Conservation (phyloP, 2,888 invertebrate species). For the Aethes cnicana region DNA sequence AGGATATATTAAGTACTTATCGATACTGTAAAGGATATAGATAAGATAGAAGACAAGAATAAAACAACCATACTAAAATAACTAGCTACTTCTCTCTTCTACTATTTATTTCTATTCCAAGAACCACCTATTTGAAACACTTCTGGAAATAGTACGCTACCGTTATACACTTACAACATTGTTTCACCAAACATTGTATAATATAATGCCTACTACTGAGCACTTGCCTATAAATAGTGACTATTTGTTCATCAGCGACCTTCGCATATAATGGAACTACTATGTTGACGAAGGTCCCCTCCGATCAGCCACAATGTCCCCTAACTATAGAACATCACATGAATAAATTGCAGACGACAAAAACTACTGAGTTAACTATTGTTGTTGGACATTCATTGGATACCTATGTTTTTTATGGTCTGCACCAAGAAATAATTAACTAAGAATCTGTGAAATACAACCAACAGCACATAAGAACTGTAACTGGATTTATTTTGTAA, state of each 20-base stretch:
- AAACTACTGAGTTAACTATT: constrained; percentile 1
- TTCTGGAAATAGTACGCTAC: too few species aligned
- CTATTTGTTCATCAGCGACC: constrained; percentile 45
- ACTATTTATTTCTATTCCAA: too few species aligned
- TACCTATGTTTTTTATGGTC: not conserved
- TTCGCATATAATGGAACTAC: constrained; percentile 55
- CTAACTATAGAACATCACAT: constrained; percentile 16
- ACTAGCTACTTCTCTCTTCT: too few species aligned
- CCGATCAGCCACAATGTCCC: constrained; percentile 23
- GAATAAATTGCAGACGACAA: constrained; percentile 25
- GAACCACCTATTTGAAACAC: not conserved
- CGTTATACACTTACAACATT: constrained; percentile 11
- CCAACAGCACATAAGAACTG: too few species aligned
- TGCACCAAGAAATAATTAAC: too few species aligned
- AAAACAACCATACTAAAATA: too few species aligned
- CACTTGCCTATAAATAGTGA: constrained; percentile 30
- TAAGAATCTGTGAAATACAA: too few species aligned
- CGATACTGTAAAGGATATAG: too few species aligned
- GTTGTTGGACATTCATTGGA: too few species aligned
- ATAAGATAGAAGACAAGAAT: too few species aligned
- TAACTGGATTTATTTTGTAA: too few species aligned
- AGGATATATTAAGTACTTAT: too few species aligned
- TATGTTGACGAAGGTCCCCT: constrained; percentile 53
- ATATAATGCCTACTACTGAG: constrained; percentile 15
- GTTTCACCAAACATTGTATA: constrained; percentile 18